A percentile compares a stretch with the other conserved stretches of the same genome.
Evolutionary conservation across 2,888 invertebrate genomes (phyloP).

Genomic region (Meta bourneti): DNA sequence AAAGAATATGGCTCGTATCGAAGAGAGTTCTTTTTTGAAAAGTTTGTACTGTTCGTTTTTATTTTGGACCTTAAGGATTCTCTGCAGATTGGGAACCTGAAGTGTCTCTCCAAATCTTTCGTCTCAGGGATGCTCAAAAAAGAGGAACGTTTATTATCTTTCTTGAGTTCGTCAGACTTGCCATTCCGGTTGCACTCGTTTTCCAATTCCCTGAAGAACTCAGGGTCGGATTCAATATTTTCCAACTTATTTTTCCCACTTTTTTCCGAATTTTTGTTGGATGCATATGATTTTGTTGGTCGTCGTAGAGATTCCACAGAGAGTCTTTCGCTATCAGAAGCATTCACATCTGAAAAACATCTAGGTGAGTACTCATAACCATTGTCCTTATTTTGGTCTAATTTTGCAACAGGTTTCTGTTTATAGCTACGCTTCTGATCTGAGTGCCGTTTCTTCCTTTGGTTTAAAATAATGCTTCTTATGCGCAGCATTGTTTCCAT

Average conservation of each 20-base stretch:
- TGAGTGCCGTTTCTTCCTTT: conserved; percentile 5
- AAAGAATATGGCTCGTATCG: neutral
- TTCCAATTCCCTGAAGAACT: neutral
- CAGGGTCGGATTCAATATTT: neutral
- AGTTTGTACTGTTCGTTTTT: neutral
- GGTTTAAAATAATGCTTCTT: conserved; percentile 1
- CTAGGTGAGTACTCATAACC: neutral
- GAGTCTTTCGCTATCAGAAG: neutral
- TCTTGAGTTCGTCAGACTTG: neutral
- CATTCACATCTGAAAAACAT: neutral
- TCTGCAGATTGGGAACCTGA: neutral
- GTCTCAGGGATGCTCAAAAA: neutral
- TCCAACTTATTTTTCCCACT: neutral
- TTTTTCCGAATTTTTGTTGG: neutral
- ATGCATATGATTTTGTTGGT: neutral
- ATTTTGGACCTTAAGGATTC: neutral
- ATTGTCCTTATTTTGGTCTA: neutral
- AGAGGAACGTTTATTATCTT: neutral
- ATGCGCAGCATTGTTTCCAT: conserved; percentile 5
- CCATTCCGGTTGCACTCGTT: neutral
- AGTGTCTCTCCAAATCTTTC: neutral
- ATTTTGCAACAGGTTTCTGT: neutral
- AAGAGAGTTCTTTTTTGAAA: neutral
- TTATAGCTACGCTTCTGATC: neutral
- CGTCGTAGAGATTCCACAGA: neutral